phyloP scores from a whole-genome alignment of 2,888 invertebrate species.

The Acronicta alni region DNA sequence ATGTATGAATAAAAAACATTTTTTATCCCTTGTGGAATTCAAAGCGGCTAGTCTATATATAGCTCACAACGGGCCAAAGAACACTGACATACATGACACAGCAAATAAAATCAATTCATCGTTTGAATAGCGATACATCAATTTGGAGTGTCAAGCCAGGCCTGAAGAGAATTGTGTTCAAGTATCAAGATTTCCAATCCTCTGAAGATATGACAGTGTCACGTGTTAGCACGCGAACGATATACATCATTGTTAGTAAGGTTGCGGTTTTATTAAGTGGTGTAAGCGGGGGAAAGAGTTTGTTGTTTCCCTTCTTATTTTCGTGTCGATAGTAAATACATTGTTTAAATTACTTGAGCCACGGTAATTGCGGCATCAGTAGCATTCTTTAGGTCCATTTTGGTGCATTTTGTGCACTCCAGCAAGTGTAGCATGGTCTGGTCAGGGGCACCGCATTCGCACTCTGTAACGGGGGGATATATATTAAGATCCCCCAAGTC shows the following conservation, averaged over 20 bases:
- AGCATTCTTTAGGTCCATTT: too few relatives aligned
- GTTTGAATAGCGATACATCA: constrained; percentile 17
- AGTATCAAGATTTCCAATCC: constrained; percentile 47
- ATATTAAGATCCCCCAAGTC: too few relatives aligned
- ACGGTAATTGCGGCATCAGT: too few relatives aligned
- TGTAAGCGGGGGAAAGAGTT: constrained; percentile 5
- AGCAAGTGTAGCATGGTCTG: too few relatives aligned
- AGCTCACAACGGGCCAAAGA: background rate
- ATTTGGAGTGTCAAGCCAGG: constrained; percentile 16
- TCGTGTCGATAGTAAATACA: too few relatives aligned
- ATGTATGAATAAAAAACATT: background rate
- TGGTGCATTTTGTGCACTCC: too few relatives aligned
- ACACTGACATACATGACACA: background rate
- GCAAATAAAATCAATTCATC: constrained; percentile 17
- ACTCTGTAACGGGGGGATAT: too few relatives aligned
- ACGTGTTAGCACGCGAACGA: constrained; percentile 38
- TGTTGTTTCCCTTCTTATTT: too few relatives aligned
- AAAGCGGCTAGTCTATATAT: background rate
- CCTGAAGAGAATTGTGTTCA: constrained; percentile 32
- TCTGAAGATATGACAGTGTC: constrained; percentile 43
- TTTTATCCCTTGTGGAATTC: background rate
- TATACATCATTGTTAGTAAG: constrained; percentile 39
- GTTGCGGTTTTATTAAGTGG: constrained; percentile 3
- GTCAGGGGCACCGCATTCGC: too few relatives aligned
- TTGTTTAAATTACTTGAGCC: too few relatives aligned